phyloP scores from a whole-genome alignment of 92 coral and sea anemone genomes.

The Virgularia gustaviana region DNA sequence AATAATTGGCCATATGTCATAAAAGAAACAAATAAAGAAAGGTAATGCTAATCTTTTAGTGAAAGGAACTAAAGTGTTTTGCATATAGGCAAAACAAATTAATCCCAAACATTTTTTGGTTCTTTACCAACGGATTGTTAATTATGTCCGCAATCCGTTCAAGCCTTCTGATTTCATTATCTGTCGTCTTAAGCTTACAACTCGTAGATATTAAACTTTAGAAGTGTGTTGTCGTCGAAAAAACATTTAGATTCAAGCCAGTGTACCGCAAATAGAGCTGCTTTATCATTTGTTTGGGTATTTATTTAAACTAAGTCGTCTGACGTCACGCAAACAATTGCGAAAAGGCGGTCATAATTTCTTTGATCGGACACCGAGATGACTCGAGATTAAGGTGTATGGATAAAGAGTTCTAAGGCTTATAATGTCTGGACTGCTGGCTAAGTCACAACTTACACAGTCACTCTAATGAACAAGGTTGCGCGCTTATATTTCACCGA shows the following conservation, averaged over 20 bases:
- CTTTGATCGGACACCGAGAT: too few species aligned
- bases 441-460: too few species aligned
- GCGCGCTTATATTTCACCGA: too few species aligned
- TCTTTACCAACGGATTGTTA: not conserved
- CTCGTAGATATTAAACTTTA: too few species aligned
- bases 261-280: too few species aligned
- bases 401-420: constrained; percentile 1
- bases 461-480: too few species aligned
- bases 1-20: too few species aligned
- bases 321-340: constrained; percentile 34
- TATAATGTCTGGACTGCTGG: too few species aligned
- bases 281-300: not conserved
- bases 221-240: too few species aligned
- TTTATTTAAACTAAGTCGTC: constrained; percentile 19
- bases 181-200: too few species aligned
- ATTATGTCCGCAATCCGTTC: not conserved
- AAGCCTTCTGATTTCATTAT: too few species aligned
- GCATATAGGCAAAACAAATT: constrained; percentile 28
- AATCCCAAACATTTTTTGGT: constrained; percentile 15
- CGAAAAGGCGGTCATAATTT: constrained; percentile 7
- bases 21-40: not conserved
- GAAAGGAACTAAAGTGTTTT: constrained; percentile 20
- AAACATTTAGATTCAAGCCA: too few species aligned
- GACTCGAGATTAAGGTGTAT: constrained; percentile 7
- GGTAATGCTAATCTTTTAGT: not conserved